phyloP scores from a whole-genome alignment of 1,140 invertebrate species.

The Ridgeia piscesae region DNA sequence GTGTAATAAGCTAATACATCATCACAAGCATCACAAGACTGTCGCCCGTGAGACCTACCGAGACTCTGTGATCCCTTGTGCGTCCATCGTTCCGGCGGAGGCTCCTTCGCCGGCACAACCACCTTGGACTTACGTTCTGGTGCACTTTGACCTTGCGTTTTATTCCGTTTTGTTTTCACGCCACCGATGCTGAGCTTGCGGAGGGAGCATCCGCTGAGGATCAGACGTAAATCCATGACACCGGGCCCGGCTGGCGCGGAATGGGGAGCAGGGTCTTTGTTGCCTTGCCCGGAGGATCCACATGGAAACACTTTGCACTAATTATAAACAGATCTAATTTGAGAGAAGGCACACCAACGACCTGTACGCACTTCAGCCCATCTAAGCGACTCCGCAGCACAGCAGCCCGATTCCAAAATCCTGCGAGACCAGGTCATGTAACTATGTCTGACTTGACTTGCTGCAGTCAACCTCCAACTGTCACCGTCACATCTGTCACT shows the following conservation, averaged over 20 bases:
- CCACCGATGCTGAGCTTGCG: background rate
- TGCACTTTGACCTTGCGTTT: background rate
- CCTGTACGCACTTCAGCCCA: background rate
- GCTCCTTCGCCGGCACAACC: background rate
- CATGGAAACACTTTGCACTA: background rate
- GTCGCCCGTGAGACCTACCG: background rate
- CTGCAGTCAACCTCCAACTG: background rate
- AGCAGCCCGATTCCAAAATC: background rate
- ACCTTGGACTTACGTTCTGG: background rate
- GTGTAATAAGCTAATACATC: background rate
- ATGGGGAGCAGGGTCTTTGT: background rate
- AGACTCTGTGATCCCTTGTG: background rate
- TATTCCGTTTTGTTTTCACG: background rate
- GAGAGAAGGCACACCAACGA: background rate
- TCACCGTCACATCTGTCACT: background rate
- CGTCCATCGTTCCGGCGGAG: background rate
- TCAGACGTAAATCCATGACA: background rate
- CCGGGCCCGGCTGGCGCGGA: background rate
- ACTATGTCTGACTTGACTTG: background rate
- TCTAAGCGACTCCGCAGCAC: background rate
- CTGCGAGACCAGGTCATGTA: background rate
- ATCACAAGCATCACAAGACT: background rate
- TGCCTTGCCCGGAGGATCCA: background rate
- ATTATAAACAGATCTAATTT: conserved; percentile 2
- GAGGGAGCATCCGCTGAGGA: background rate